Evolutionary conservation across 2,113 vertebrate species (phyloP), one percentile per base, ranked within the genome.

Genomic region (Merops nubicus): DNA sequence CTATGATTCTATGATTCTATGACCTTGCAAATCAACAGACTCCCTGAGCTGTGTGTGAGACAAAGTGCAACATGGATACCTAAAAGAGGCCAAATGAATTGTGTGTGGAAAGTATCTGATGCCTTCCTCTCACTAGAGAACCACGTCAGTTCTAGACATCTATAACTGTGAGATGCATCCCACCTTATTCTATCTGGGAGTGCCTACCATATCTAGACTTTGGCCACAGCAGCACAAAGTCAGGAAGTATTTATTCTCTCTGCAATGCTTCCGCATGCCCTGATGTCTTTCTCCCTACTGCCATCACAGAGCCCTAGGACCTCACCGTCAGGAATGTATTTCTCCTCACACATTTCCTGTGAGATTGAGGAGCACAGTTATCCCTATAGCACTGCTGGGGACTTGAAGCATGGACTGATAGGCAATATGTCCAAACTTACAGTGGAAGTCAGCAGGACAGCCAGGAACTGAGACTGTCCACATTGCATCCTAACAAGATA

Each of bases 341-440:
- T 12, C 14, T 40, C 6, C 18, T 93, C 48, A 38, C 38, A 42
- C 9, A 23, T 43, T 14, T 85, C 45, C 36, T 25, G 26, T 62
- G 40, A 57, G 51, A 34, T 1, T 36, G 51, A 28, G 28, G 22
- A 82, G 16, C 38, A 11, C 31, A 23, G n/a, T 45, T 60, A 43
- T 68, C 13, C 48, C 53, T 84, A 1, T 2, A 51, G 40, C 11
- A 23, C 33, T 33, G 6, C 62, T 83, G 43, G 29, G 60, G 53
- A 22, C 8, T 3, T 19, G 18, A 64, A 76, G 36, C 43, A 60
- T 0, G 4, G 43, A 28, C 5, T 72, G 26, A 23, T 1, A 47
- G 43, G 21, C 21, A 60, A 1, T 8, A 17, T 28, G 43, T 19
- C 34, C 75, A 65, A 36, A 18, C 14, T 90, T 57, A 51, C 1